phyloP scores from a whole-genome alignment of 2,797 vertebrate species.

The Clarias pachynema region DNA sequence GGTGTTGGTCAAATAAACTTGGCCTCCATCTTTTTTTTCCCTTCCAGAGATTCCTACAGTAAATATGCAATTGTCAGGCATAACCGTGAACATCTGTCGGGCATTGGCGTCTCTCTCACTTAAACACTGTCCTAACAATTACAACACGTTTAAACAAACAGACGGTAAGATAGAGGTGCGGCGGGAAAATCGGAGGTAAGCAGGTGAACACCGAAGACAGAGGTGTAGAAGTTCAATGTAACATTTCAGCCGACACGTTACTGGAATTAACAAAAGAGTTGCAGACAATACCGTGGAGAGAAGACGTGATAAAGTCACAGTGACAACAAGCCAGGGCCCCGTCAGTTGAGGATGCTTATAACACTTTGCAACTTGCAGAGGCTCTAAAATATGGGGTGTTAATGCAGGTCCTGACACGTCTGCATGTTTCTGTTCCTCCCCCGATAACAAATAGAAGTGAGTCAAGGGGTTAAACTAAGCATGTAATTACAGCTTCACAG shows the following conservation, averaged over 20 bases:
- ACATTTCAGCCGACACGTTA: constrained; percentile 26
- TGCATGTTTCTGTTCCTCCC: constrained; percentile 62
- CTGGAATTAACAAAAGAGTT: constrained; percentile 52
- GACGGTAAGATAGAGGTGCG: not conserved
- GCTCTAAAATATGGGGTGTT: constrained; percentile 81
- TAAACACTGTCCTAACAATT: constrained; percentile 60
- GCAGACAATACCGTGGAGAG: constrained; percentile 40
- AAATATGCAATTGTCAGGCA: constrained; percentile 62
- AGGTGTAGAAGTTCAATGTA: constrained; percentile 34
- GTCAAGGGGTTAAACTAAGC: constrained; percentile 65
- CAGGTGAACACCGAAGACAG: not conserved
- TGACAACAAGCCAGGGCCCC: constrained; percentile 71
- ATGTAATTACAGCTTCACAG: constrained; percentile 75
- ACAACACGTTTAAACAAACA: constrained; percentile 60
- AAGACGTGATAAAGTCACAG: constrained; percentile 60
- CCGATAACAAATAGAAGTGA: constrained; percentile 61
- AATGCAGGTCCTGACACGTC: constrained; percentile 76
- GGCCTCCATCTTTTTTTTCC: not conserved
- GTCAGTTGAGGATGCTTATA: constrained; percentile 63
- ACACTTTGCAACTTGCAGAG: constrained; percentile 62
- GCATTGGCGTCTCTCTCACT: constrained; percentile 44
- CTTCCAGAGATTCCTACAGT: constrained; percentile 48
- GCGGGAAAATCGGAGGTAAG: not conserved
- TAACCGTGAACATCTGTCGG: constrained; percentile 72
- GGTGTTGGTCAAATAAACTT: constrained; percentile 74